Evolutionary conservation across 2,113 vertebrate species (phyloP).

Genomic region (Albula glossodonta): DNA sequence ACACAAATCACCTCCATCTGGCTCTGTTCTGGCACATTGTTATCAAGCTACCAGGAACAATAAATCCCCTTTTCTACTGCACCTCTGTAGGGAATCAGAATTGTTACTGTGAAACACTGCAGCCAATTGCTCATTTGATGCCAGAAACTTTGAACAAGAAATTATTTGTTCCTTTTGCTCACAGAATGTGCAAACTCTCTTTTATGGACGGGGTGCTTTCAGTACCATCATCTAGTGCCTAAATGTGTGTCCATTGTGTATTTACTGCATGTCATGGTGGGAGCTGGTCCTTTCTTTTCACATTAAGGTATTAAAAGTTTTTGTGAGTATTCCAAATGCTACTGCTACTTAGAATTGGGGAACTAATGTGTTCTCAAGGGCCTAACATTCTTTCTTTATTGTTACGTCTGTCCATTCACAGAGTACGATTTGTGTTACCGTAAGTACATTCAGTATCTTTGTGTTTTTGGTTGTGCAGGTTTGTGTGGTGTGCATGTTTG

Average conservation of each 20-base stretch:
- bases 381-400: no score
- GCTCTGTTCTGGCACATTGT: not conserved
- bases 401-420: no score
- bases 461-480: no score
- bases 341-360: no score
- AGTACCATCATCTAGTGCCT: not conserved
- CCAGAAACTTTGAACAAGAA: not conserved
- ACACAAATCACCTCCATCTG: conserved; percentile 16
- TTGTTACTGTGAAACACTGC: not conserved
- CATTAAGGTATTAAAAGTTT: no score
- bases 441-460: no score
- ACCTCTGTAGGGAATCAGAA: not conserved
- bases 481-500: no score
- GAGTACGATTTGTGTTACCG: no score
- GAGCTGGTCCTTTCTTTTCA: not conserved
- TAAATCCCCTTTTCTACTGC: not conserved
- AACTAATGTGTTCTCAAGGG: no score
- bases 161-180: not conserved
- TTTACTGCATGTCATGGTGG: not conserved
- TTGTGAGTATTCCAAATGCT: no score
- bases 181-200: not conserved
- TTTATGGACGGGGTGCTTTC: no score
- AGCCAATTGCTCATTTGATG: not conserved
- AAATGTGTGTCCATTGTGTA: not conserved
- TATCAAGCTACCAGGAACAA: not conserved